Percentiles rank a stretch among this genome's conserved stretches.
These are phyloP conservation scores for Corythornis madagascariensis DNA, from an alignment of 2,113 vertebrate species.

Conservation along the genomic window DNA sequence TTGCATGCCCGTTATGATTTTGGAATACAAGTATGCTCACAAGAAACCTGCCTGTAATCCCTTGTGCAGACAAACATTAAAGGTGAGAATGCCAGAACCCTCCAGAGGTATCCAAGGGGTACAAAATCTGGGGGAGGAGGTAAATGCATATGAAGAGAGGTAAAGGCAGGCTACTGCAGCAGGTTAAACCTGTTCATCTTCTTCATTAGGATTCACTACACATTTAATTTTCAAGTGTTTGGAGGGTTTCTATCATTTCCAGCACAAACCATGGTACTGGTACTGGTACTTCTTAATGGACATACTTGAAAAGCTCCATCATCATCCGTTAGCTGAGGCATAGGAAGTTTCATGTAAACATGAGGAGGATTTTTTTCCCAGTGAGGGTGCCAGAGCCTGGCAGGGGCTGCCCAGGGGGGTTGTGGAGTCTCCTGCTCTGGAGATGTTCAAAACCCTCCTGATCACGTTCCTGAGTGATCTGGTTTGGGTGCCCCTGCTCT, in stretches of 20 bases:
- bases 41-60: fast-evolving
- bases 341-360: no score
- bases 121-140: neutral
- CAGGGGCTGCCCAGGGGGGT: no score
- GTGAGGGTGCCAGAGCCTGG: no score
- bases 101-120: neutral
- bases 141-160: neutral
- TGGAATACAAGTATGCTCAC: neutral
- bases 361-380: no score
- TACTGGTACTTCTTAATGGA: neutral
- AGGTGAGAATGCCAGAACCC: neutral
- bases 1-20: neutral
- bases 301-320: neutral
- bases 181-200: conserved; percentile 54
- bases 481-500: no score
- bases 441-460: no score
- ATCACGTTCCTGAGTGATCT: no score
- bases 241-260: neutral
- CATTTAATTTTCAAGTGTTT: conserved; percentile 40
- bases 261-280: neutral
- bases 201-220: conserved; percentile 29
- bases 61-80: neutral
- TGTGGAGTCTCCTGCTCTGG: no score
- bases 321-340: no score
- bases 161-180: conserved; percentile 7